phyloP scores from a whole-genome alignment of 2,888 invertebrate species.

The Philereme transversata region DNA sequence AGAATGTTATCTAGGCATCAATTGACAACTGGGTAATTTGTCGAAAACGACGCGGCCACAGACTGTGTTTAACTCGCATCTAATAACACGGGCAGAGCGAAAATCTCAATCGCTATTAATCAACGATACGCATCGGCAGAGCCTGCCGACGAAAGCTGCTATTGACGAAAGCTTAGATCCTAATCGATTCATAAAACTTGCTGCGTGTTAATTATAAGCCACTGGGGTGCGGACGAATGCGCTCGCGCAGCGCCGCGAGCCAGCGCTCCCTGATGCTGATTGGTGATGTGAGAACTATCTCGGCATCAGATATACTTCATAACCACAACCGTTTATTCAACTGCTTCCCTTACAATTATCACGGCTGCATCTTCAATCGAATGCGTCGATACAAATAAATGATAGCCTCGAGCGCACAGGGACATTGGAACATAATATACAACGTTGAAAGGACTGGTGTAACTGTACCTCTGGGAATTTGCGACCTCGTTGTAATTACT shows the following conservation, averaged over 20 bases:
- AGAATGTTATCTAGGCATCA: constrained; percentile 62
- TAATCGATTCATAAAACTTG: constrained; percentile 83
- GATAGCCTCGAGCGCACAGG: constrained; percentile 24
- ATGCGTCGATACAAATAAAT: constrained; percentile 37
- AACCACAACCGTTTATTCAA: constrained; percentile 68
- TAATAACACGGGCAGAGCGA: constrained; percentile 76
- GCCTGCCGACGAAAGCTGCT: constrained; percentile 74
- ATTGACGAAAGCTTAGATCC: constrained; percentile 84
- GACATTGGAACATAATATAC: constrained; percentile 33
- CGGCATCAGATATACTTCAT: constrained; percentile 69
- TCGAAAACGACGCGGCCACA: constrained; percentile 61
- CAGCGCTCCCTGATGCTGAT: constrained; percentile 58
- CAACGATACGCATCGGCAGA: constrained; percentile 75
- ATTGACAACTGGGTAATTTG: constrained; percentile 73
- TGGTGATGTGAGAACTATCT: constrained; percentile 70
- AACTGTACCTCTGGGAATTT: constrained; percentile 45
- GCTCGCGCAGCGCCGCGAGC: constrained; percentile 60
- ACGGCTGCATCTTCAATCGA: constrained; percentile 46
- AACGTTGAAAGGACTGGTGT: constrained; percentile 36
- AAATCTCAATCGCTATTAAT: constrained; percentile 82
- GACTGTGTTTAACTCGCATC: constrained; percentile 65
- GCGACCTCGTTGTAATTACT: constrained; percentile 54
- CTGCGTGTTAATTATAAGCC: constrained; percentile 84
- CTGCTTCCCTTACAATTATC: constrained; percentile 68
- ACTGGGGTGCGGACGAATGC: constrained; percentile 71